Evolutionary conservation across 2,797 vertebrate species (phyloP).

Genomic region (Psittacula derbiana): DNA sequence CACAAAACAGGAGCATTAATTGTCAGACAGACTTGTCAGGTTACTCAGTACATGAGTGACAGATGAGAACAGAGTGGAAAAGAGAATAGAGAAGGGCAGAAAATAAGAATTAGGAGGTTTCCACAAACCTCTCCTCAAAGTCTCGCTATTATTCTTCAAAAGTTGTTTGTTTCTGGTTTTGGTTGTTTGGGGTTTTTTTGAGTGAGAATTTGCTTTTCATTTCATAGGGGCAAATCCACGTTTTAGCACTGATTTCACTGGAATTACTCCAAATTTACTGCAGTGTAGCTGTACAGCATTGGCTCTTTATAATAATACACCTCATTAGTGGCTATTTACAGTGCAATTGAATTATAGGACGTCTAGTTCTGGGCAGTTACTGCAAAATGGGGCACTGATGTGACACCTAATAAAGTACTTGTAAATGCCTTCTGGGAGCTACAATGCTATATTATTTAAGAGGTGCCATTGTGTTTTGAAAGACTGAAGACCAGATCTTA

Average conservation of each 20-base stretch:
- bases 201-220: not conserved
- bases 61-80: not conserved
- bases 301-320: slow-evolving; percentile 33
- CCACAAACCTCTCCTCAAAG: not conserved
- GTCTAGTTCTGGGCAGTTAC: slow-evolving; percentile 33
- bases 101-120: not conserved
- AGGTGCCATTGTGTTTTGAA: slow-evolving; percentile 36
- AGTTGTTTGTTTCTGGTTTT: not conserved
- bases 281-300: not conserved
- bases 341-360: slow-evolving; percentile 48
- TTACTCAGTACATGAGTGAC: slow-evolving; percentile 21
- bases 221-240: not conserved
- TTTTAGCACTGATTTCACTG: slow-evolving; percentile 2
- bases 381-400: not conserved
- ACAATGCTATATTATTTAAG: slow-evolving; percentile 15
- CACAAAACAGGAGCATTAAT: slow-evolving; percentile 45
- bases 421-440: slow-evolving; percentile 41
- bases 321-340: slow-evolving; percentile 53
- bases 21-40: slow-evolving; percentile 19
- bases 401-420: slow-evolving; percentile 63
- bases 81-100: not conserved
- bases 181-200: not conserved
- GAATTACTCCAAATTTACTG: slow-evolving; percentile 43
- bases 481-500: slow-evolving; percentile 23
- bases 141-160: not conserved